Conservation (phyloP, 2,888 invertebrate species). For the Ptilodon capucinus region DNA sequence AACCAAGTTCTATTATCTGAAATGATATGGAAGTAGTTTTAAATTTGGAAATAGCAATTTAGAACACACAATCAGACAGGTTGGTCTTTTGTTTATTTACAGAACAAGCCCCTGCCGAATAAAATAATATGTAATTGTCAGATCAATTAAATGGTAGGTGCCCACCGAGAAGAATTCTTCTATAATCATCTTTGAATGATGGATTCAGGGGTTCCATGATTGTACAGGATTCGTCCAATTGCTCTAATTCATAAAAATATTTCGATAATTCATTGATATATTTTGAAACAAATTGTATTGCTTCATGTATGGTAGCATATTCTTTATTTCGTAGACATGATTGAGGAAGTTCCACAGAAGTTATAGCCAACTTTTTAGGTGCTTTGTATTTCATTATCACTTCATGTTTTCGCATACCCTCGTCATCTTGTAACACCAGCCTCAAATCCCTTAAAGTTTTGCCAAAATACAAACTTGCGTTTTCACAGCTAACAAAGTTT, state of each 20-base stretch:
- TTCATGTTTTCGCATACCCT: conserved; percentile 50
- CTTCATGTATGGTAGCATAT: conserved; percentile 50
- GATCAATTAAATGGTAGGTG: too few species aligned
- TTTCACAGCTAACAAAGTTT: conserved; percentile 15
- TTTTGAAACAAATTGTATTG: conserved; percentile 40
- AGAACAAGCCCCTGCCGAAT: too few species aligned
- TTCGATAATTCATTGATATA: conserved; percentile 46
- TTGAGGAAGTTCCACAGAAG: conserved; percentile 50
- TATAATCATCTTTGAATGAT: conserved; percentile 64
- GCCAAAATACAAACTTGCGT: conserved; percentile 53
- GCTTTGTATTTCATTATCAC: conserved; percentile 50
- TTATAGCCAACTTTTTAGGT: conserved; percentile 47
- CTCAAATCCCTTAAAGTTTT: conserved; percentile 61
- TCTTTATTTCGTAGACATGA: conserved; percentile 50
- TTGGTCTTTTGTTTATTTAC: too few species aligned
- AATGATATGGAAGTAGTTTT: too few species aligned
- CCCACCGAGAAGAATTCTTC: conserved; percentile 64
- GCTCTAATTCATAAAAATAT: conserved; percentile 64
- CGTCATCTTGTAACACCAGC: conserved; percentile 49
- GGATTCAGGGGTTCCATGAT: conserved; percentile 63
- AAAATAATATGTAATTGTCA: too few species aligned
- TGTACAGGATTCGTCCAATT: conserved; percentile 55
- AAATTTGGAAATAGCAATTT: too few species aligned
- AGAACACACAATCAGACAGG: too few species aligned
- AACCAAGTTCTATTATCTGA: conserved; percentile 68